Conservation (phyloP, 2,113 vertebrate species). For the Hippocampus abdominalis region DNA sequence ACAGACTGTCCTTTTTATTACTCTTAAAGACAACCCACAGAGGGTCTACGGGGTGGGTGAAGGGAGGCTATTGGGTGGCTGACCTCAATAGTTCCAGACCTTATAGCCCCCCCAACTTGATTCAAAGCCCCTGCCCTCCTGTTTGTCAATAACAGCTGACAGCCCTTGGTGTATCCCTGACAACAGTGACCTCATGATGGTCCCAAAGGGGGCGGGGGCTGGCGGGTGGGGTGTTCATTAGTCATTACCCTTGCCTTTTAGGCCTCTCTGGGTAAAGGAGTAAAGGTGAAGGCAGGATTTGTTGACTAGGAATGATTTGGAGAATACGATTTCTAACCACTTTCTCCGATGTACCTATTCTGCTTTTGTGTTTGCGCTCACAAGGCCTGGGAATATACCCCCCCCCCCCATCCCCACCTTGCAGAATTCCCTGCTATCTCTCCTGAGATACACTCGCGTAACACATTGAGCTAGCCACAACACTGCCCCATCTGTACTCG, state of each 20-base stretch:
- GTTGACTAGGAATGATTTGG: neutral
- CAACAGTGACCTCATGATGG: constrained; percentile 47
- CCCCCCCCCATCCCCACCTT: neutral
- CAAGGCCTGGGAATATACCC: constrained; percentile 42
- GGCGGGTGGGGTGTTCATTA: constrained; percentile 9
- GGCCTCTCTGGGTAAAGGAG: neutral
- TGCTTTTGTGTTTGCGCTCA: neutral
- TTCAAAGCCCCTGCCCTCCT: constrained; percentile 29
- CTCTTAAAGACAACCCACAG: constrained; percentile 24
- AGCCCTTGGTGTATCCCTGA: constrained; percentile 47
- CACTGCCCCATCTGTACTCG: constrained; percentile 40
- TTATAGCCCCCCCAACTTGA: constrained; percentile 29
- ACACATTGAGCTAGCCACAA: constrained; percentile 63
- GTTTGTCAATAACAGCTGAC: constrained; percentile 47
- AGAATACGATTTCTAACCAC: neutral
- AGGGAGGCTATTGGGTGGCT: constrained; percentile 14
- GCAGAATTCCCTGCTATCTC: constrained; percentile 50
- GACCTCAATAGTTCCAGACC: constrained; percentile 26
- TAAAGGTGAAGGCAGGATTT: neutral
- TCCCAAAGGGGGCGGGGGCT: constrained; percentile 24
- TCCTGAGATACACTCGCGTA: constrained; percentile 54
- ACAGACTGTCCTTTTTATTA: constrained; percentile 35
- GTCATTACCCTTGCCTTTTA: neutral
- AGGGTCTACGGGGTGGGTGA: constrained; percentile 18
- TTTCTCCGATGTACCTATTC: neutral